These are phyloP conservation scores for Caretta caretta DNA, from an alignment of 2,113 vertebrate genomes.

Conservation along the genomic window DNA sequence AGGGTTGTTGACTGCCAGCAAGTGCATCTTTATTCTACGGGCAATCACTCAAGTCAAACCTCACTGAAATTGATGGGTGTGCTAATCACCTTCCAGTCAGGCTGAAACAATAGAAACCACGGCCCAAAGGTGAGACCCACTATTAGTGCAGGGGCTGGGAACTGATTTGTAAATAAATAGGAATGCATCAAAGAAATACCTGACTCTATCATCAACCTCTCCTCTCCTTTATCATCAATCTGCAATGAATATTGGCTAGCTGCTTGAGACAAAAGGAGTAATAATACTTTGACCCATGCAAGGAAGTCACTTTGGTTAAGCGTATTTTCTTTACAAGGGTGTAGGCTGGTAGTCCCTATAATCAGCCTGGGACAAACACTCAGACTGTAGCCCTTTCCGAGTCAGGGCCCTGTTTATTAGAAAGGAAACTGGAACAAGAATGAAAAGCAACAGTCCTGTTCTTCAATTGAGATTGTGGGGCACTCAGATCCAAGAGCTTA, in stretches of 20 bases:
- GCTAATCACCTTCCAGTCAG: background rate
- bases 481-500: background rate
- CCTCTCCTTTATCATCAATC: background rate
- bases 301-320: background rate
- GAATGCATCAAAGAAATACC: background rate
- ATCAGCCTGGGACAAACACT: too few species aligned
- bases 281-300: background rate
- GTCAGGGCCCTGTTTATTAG: background rate
- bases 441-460: background rate
- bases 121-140: too few species aligned
- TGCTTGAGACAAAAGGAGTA: background rate
- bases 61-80: background rate
- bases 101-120: slow-evolving; percentile 1
- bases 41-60: background rate
- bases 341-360: too few species aligned
- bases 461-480: background rate
- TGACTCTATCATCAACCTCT: background rate
- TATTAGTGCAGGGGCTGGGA: background rate
- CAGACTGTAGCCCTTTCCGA: background rate
- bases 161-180: background rate
- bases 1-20: background rate
- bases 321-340: background rate
- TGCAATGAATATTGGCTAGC: background rate
- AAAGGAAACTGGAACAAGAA: background rate
- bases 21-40: background rate